Conservation (phyloP, 2,888 invertebrate species). For the Parelbella ahira region DNA sequence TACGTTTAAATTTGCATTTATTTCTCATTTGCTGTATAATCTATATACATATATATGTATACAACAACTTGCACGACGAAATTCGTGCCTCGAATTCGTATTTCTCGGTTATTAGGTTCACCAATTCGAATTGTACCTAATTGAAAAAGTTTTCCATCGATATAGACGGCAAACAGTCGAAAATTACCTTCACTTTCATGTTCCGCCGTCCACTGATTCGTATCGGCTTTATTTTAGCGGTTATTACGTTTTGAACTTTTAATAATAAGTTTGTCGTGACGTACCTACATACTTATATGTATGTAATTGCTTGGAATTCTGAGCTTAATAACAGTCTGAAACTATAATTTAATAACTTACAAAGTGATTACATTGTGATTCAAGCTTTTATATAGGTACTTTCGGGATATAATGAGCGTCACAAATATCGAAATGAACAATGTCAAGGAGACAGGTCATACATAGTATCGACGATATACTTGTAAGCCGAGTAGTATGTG, state of each 20-base stretch:
- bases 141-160: constrained; percentile 76
- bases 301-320: too few relatives aligned
- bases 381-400: constrained; percentile 27
- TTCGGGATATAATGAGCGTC: constrained; percentile 19
- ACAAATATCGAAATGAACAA: constrained; percentile 13
- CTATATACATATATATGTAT: neutral
- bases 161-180: constrained; percentile 55
- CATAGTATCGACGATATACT: constrained; percentile 9
- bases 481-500: constrained; percentile 14
- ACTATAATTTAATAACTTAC: constrained; percentile 56
- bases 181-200: constrained; percentile 67
- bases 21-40: constrained; percentile 38
- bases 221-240: constrained; percentile 63
- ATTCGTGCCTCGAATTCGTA: constrained; percentile 10
- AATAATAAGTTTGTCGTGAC: constrained; percentile 52
- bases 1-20: constrained; percentile 37
- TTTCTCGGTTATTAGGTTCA: constrained; percentile 50
- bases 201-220: constrained; percentile 53
- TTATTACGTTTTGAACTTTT: constrained; percentile 72
- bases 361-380: constrained; percentile 44
- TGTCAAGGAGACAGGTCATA: constrained; percentile 1
- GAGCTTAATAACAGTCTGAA: constrained; percentile 42
- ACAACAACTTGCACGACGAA: neutral
- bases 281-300: constrained; percentile 47
- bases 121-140: constrained; percentile 46